Percentiles rank a stretch among this genome's conserved stretches.
These are phyloP conservation scores for Nerophis ophidion DNA, from an alignment of 2,113 vertebrate species.

Conservation along the genomic window DNA sequence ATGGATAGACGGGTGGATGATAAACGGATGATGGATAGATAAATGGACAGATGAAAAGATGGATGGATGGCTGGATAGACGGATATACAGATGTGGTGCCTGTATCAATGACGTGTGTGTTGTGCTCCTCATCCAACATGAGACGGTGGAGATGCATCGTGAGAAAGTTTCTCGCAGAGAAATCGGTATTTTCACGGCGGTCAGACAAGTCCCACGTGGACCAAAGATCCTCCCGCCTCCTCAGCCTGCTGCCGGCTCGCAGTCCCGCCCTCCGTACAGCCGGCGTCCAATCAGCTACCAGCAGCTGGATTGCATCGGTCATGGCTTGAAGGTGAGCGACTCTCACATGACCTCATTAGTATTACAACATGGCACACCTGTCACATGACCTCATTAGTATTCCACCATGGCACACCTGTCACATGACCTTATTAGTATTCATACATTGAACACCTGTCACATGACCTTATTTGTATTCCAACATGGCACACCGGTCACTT, in stretches of 20 bases:
- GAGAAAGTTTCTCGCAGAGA: slow-evolving; percentile 84
- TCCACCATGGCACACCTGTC: too few species aligned
- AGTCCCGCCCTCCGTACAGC: slow-evolving; percentile 67
- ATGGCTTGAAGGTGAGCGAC: slow-evolving; percentile 80
- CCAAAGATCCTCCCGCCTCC: slow-evolving; percentile 68
- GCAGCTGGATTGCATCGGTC: slow-evolving; percentile 77
- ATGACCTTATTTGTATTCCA: too few species aligned
- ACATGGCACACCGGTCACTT: too few species aligned
- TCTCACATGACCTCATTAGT: neutral
- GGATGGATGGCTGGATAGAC: neutral
- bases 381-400: too few species aligned
- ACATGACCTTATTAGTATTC: too few species aligned
- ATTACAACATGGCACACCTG: neutral
- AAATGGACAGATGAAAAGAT: neutral
- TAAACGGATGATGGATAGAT: too few species aligned
- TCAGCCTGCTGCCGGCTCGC: slow-evolving; percentile 27
- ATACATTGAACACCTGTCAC: too few species aligned
- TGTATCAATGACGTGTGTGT: too few species aligned
- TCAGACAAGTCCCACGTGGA: slow-evolving; percentile 52
- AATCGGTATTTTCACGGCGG: slow-evolving; percentile 70
- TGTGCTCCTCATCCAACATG: neutral
- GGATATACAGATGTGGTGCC: neutral
- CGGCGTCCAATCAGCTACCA: slow-evolving; percentile 80
- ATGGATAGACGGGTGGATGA: too few species aligned
- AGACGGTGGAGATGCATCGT: slow-evolving; percentile 83